Conservation (phyloP, 2,797 vertebrate species). For the Nyctalus aviator region DNA sequence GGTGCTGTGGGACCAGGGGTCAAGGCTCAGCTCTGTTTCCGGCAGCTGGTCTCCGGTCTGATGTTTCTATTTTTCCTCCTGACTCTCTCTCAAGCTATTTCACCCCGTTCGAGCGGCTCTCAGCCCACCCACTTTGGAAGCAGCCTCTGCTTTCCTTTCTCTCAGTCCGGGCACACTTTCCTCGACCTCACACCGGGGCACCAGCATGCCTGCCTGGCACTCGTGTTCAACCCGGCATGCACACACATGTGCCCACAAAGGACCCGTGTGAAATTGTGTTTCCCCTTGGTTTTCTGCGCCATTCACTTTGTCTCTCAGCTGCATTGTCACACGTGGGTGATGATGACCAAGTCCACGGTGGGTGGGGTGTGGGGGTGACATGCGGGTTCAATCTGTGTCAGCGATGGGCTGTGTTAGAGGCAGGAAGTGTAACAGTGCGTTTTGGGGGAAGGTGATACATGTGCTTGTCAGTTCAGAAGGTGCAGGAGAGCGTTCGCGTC, state of each 20-base stretch:
- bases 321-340: accelerated
- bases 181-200: background rate
- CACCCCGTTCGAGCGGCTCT: background rate
- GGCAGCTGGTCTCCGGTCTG: background rate
- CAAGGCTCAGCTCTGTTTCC: background rate
- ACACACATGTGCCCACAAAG: too few species aligned
- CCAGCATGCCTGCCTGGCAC: accelerated
- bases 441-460: background rate
- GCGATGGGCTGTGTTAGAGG: background rate
- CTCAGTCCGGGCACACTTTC: background rate
- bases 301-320: background rate
- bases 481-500: too few species aligned
- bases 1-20: background rate
- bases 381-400: accelerated
- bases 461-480: background rate
- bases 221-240: accelerated
- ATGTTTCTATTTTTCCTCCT: background rate
- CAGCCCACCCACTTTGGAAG: background rate
- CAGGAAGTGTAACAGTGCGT: too few species aligned
- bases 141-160: background rate
- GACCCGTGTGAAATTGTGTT: accelerated
- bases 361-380: background rate
- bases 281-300: background rate
- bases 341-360: accelerated
- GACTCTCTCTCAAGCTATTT: background rate